Evolutionary conservation across 2,113 vertebrate genomes (phyloP).

Genomic region (Hippocampus abdominalis): DNA sequence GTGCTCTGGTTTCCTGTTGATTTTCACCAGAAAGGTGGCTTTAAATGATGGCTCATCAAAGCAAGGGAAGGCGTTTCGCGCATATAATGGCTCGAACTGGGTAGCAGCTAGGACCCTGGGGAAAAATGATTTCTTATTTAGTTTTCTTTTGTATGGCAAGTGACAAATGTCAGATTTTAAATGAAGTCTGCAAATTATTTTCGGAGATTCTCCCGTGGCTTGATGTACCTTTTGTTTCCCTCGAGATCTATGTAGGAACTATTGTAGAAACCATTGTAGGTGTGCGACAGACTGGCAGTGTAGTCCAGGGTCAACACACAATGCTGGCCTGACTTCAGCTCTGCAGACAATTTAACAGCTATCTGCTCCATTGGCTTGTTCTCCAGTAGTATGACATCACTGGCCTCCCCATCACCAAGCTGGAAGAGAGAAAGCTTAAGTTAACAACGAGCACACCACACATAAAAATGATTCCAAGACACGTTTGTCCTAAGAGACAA

Average conservation of each 20-base stretch:
- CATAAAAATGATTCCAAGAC: background rate
- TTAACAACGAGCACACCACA: background rate
- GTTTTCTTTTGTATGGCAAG: no score
- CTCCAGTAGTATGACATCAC: constrained; percentile 74
- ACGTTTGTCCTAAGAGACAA: background rate
- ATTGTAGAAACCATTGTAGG: constrained; percentile 88
- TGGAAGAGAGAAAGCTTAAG: constrained; percentile 22
- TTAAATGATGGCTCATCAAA: constrained; percentile 96
- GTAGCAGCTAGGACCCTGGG: constrained; percentile 88
- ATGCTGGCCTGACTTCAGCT: constrained; percentile 72
- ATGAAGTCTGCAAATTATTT: background rate
- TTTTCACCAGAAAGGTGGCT: constrained; percentile 85
- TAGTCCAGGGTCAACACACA: constrained; percentile 81
- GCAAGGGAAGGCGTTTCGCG: constrained; percentile 92
- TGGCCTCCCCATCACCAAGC: constrained; percentile 36
- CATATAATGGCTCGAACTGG: constrained; percentile 91
- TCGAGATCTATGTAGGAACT: constrained; percentile 79
- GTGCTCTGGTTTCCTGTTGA: constrained; percentile 77
- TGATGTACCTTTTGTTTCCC: constrained; percentile 69
- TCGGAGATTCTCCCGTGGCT: background rate
- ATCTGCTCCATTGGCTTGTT: constrained; percentile 84
- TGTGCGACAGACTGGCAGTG: constrained; percentile 79
- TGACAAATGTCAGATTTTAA: no score
- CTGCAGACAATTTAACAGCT: constrained; percentile 76
- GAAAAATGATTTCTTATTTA: constrained; percentile 1